Base-by-base conservation (phyloP, 2,797 vertebrate species). In the Dermochelys coriacea region DNA sequence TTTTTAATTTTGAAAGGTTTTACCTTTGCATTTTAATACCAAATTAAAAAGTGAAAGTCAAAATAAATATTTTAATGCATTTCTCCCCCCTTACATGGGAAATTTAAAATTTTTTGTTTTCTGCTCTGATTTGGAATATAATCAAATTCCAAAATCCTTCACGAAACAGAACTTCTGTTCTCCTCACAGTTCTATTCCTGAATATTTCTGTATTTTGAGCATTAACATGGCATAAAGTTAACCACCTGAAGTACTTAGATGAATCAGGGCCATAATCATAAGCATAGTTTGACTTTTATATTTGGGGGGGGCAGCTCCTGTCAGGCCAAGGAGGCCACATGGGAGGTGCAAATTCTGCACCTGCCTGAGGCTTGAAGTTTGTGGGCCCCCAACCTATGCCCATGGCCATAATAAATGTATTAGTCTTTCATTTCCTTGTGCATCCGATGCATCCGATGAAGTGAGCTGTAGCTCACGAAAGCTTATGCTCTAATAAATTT, bases 121-220 rank as follows among this genome's bases (percentile, higher is more conserved):
- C 34, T 93, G 10, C 87, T 95, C 75, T 77, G 81, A 23, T 91
- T 34, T 77, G 51, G 49, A 91, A 0, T 68, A 86, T 59, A n/a
- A 88, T 77, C 86, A 96, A 93, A 91, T 75, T 27, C 27, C 64
- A 54, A 54, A 88, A 85, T 90, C 71, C 52, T 91, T 91, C 86
- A 71, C 71, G 74, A 86, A 47, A 31, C 68, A 45, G 31, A 89
- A 15, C 54, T 16, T 31, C 61, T 19, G 15, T 64, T 64, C 34
- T 37, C n/a, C n/a, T 37, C n/a, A 18, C 16, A 89, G 80, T 25
- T 86, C 3, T 77, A 50, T 87, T 91, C 41, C 23, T 82, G 82
- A 84, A 5, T 25, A 91, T 34, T 59, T 87, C 16, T n/a, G 7
- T 86, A 89, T 41, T 82, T 21, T 6, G 49, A 86, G 10, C 47